These are phyloP conservation scores for Globia sparganii DNA, from an alignment of 2,888 invertebrate species.

Conservation along the genomic window DNA sequence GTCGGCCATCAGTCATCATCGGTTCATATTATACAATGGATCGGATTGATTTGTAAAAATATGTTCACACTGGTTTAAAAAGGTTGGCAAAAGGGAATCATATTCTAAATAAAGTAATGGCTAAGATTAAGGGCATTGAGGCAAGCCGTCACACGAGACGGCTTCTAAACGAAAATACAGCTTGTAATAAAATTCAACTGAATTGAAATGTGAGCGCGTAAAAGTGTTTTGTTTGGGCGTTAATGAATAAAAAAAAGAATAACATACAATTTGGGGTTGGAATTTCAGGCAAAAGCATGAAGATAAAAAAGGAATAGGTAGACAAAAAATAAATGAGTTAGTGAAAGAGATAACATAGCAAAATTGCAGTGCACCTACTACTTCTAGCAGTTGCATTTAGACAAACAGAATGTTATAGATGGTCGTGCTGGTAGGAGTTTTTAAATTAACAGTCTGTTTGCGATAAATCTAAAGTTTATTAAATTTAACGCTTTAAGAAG, in stretches of 20 bases:
- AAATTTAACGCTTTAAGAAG: constrained; percentile 3
- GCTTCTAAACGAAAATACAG: not conserved
- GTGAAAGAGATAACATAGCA: no score
- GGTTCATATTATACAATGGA: constrained; percentile 15
- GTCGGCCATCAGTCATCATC: constrained; percentile 38
- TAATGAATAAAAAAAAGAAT: not conserved
- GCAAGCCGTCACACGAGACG: not conserved
- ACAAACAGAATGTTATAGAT: not conserved
- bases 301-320: not conserved
- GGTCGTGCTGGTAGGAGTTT: not conserved
- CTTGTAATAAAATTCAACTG: not conserved
- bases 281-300: not conserved
- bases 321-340: no score
- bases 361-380: no score
- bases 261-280: not conserved
- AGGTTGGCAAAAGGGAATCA: not conserved
- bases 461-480: constrained; percentile 3
- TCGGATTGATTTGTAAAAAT: not conserved
- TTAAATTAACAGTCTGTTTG: constrained; percentile 3
- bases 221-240: not conserved
- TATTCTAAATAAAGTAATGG: not conserved
- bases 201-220: not conserved
- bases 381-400: no score
- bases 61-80: constrained; percentile 3
- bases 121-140: not conserved